phyloP scores from a whole-genome alignment of 2,797 vertebrate genomes.

The Triplophysa yarkandensis region DNA sequence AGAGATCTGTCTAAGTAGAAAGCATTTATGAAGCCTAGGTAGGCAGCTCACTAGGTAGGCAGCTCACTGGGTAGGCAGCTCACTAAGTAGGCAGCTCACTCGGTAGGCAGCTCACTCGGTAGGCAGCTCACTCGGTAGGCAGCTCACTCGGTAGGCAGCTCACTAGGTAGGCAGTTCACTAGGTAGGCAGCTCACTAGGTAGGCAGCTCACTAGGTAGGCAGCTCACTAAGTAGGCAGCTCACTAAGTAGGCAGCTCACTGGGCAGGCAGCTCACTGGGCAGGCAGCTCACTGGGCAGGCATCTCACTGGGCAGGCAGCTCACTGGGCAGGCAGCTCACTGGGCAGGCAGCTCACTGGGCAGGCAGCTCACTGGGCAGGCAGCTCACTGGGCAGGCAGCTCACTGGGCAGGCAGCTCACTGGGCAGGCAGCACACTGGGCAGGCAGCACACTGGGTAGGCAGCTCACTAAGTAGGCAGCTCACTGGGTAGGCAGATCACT shows the following conservation, averaged over 20 bases:
- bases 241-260: not conserved
- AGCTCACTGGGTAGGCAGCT: not conserved
- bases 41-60: not conserved
- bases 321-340: not conserved
- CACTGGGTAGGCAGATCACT: not conserved
- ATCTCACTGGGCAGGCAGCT: not conserved
- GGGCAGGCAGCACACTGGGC: not conserved
- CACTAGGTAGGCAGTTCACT: not conserved
- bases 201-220: not conserved
- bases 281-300: too few species aligned
- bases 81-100: not conserved
- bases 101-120: not conserved
- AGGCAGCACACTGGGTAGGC: not conserved
- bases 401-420: not conserved
- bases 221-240: not conserved
- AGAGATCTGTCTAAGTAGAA: not conserved
- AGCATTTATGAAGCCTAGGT: not conserved
- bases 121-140: not conserved
- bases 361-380: not conserved
- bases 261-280: not conserved
- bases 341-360: not conserved
- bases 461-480: not conserved
- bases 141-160: not conserved
- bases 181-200: not conserved
- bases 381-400: not conserved